Evolutionary conservation across 2,888 invertebrate genomes (phyloP), one percentile per base, ranked within the genome.

Genomic region (Tenthredo distinguenda): DNA sequence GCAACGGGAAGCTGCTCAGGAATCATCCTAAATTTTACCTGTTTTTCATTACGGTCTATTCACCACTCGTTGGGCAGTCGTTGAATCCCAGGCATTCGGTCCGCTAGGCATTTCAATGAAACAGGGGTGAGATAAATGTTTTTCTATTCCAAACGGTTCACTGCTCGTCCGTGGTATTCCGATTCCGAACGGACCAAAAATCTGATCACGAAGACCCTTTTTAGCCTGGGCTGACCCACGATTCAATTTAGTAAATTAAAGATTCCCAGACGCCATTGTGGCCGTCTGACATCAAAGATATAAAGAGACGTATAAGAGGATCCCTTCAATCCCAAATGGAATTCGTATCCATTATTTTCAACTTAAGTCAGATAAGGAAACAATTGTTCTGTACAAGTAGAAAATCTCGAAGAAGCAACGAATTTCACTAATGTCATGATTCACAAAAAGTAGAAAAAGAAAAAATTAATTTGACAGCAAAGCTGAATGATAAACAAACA

Each of bases 241-340:
- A 62, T 55, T 81, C 81, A 81, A 81, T 81, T 81, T 62, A 62
- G 58, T 81, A 81, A 81, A 81, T 81, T 81, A 81, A 81, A 62
- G 58, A 81, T 81, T 81, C 81, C 58, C 34, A 26, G 62, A 81
- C 76, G 50, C 6, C 12, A 77, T 77, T 77, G 50, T 50, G n/a
- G 31, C 26, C 26, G n/a, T 77, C 50, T 31, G 21, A 21, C 47
- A n/a, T 77, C 26, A 50, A 47, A 77, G 50, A 26, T 21, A 40
- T 47, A 47, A 15, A 15, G 15, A 47, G 15, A 47, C 12, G 40
- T 72, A 7, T 7, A 43, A 40, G 10, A 34, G 15, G 68, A 15
- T 31, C 34, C 31, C 31, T 5, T 15, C 68, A 68, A 43, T 72
- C 21, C 37, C 43, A 55, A 55, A 55, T n/a, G 55, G n/a, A n/a